Conservation (phyloP, 2,113 vertebrate species). For the Urocitellus parryii region DNA sequence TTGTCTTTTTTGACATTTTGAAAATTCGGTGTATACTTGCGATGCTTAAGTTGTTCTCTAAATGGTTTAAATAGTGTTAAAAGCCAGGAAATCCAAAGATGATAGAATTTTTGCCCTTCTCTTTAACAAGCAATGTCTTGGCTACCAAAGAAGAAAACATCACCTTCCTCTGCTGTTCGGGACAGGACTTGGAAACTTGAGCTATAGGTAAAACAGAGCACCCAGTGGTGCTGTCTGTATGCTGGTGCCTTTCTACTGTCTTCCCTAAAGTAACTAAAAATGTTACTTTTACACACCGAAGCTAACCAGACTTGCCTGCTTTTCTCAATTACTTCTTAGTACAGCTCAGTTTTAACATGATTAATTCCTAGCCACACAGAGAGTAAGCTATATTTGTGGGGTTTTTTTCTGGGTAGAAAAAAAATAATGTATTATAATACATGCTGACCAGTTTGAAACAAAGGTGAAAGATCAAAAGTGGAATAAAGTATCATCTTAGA, state of each 20-base stretch:
- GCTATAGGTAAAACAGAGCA: not conserved
- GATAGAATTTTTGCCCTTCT: not conserved
- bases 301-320: not conserved
- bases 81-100: not conserved
- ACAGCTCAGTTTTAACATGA: not conserved
- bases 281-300: not conserved
- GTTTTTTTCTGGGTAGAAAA: not conserved
- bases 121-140: constrained; percentile 19
- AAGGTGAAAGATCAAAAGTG: not conserved
- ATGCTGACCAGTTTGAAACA: not conserved
- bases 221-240: not conserved
- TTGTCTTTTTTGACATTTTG: constrained; percentile 16
- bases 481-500: not conserved
- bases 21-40: not conserved
- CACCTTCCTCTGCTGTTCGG: not conserved
- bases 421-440: not conserved
- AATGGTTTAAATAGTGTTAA: not conserved
- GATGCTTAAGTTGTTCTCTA: not conserved
- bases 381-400: not conserved
- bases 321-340: not conserved
- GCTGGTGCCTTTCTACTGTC: not conserved
- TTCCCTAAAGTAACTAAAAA: not conserved
- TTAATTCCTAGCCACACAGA: not conserved
- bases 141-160: not conserved
- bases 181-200: not conserved